phyloP scores from a whole-genome alignment of 2,113 vertebrate genomes.

The Atrichornis clamosus region DNA sequence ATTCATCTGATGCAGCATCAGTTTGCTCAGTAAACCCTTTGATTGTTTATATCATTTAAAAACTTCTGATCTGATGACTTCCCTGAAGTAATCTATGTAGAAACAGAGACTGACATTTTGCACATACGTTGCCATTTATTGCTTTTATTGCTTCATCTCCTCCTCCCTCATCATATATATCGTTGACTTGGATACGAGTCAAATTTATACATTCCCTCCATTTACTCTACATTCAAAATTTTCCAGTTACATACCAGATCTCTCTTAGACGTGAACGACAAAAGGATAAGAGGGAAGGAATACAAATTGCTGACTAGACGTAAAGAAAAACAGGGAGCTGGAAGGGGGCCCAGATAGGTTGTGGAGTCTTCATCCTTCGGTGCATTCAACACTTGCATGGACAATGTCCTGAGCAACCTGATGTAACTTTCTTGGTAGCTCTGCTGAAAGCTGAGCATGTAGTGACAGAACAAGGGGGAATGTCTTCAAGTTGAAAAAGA shows the following conservation, averaged over 20 bases:
- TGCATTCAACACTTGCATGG: not conserved
- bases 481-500: not conserved
- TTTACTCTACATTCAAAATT: not conserved
- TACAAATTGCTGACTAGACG: not conserved
- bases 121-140: not conserved
- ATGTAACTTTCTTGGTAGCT: not conserved
- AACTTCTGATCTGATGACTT: slow-evolving; percentile 7
- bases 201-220: not conserved
- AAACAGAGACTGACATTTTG: not conserved
- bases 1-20: not conserved
- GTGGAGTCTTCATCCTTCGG: not conserved
- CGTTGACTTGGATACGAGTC: not conserved
- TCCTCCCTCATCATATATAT: not conserved
- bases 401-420: not conserved
- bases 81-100: not conserved
- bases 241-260: not conserved
- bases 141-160: slow-evolving; percentile 34
- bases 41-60: not conserved
- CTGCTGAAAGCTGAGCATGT: not conserved
- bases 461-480: not conserved
- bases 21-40: not conserved
- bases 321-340: not conserved
- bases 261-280: not conserved
- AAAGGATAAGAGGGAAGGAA: not conserved
- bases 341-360: not conserved